Percentiles rank a stretch among this genome's conserved stretches.
Conservation (phyloP, 2,113 vertebrate genomes). For the Tragelaphus scriptus region DNA sequence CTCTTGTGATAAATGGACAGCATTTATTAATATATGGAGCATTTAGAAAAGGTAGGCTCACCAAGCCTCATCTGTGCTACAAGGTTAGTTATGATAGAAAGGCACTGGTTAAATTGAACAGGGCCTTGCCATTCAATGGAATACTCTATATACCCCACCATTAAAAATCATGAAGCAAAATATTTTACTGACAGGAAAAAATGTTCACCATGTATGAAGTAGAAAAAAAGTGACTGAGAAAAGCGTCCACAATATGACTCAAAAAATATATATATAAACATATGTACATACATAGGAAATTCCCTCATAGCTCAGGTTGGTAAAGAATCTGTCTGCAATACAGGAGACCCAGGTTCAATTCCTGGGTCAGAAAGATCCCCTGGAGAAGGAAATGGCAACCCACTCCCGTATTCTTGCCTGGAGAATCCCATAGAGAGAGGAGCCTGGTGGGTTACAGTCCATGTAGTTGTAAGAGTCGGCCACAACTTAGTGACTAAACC, state of each 20-base stretch:
- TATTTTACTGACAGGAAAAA: background rate
- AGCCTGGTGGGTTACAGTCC: background rate
- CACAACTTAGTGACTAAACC: background rate
- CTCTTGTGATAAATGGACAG: background rate
- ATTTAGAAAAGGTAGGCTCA: background rate
- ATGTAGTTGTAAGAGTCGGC: background rate
- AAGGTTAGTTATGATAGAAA: background rate
- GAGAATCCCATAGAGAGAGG: background rate
- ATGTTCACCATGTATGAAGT: background rate
- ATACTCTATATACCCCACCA: background rate
- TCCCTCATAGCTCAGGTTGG: background rate
- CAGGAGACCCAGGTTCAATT: background rate
- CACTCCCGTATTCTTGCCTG: background rate
- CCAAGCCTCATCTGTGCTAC: background rate
- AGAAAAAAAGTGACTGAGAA: background rate
- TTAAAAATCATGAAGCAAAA: background rate
- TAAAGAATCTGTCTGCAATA: background rate
- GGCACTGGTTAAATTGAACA: background rate
- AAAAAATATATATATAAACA: background rate
- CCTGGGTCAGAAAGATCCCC: background rate
- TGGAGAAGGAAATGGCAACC: background rate
- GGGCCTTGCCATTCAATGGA: background rate
- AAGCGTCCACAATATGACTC: background rate
- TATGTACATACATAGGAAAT: background rate
- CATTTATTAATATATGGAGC: background rate